These are phyloP conservation scores for Junonia oenone DNA, from an alignment of 2,888 invertebrate species.

Conservation along the genomic window DNA sequence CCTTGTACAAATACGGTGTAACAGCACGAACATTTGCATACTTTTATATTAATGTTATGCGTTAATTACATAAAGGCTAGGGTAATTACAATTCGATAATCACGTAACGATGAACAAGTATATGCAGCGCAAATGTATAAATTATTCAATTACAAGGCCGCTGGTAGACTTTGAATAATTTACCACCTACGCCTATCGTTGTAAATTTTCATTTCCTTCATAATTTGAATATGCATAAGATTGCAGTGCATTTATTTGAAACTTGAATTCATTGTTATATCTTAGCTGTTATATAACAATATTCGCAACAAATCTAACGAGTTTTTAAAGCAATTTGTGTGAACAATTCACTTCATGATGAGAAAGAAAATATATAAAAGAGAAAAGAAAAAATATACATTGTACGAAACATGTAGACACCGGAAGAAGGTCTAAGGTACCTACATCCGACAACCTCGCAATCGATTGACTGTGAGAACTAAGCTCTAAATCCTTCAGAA, in stretches of 20 bases:
- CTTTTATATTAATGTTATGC: background rate
- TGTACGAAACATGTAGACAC: too few species aligned
- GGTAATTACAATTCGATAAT: conserved; percentile 4
- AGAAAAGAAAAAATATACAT: too few species aligned
- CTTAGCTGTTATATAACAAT: background rate
- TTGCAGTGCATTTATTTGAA: background rate
- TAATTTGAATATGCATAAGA: background rate
- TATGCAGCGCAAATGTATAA: background rate
- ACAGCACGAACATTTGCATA: background rate
- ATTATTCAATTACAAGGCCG: conserved; percentile 4
- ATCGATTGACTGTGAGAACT: background rate
- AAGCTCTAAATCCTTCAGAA: background rate
- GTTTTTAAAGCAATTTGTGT: background rate
- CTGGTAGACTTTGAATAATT: conserved; percentile 11
- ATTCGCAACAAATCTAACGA: background rate
- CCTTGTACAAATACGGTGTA: background rate
- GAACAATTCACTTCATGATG: background rate
- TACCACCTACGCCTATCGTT: conserved; percentile 8
- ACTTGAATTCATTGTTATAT: background rate
- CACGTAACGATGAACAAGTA: background rate
- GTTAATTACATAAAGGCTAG: background rate
- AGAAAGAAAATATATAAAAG: too few species aligned
- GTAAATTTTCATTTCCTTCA: conserved; percentile 2
- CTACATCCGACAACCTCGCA: background rate
- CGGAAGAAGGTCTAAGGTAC: background rate